These are phyloP conservation scores for Leptinotarsa peninsularis DNA, from an alignment of 2,888 invertebrate species.

Conservation along the genomic window DNA sequence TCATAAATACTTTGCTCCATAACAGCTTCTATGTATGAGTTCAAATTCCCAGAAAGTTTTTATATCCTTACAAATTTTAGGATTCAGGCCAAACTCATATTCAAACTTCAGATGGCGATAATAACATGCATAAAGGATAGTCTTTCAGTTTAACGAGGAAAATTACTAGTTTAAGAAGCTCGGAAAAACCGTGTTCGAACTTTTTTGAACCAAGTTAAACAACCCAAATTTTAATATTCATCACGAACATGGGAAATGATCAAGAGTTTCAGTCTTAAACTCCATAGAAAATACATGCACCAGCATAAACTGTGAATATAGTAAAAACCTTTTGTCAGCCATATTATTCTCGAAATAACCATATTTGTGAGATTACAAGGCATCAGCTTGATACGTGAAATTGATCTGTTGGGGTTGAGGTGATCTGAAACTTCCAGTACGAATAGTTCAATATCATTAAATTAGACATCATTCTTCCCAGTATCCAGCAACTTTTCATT, in stretches of 20 bases:
- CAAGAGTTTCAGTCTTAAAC: neutral
- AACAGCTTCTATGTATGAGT: conserved; percentile 18
- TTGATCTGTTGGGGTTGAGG: no score
- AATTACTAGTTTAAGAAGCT: conserved; percentile 18
- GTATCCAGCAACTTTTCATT: no score
- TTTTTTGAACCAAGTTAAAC: conserved; percentile 2
- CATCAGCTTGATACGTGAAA: no score
- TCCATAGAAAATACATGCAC: neutral
- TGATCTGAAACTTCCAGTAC: no score
- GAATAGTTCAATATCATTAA: no score
- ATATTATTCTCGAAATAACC: no score
- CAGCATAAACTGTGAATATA: neutral
- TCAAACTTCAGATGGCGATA: conserved; percentile 26
- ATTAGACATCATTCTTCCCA: no score
- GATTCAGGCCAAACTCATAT: conserved; percentile 28
- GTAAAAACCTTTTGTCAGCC: no score
- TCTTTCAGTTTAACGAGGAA: conserved; percentile 25
- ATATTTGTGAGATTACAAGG: no score
- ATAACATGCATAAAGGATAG: conserved; percentile 30
- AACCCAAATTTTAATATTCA: conserved; percentile 16
- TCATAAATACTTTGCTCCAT: neutral
- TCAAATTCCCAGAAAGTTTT: conserved; percentile 19
- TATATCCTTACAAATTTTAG: conserved; percentile 6
- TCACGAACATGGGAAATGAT: conserved; percentile 1
- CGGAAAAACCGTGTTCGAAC: conserved; percentile 13